These are phyloP conservation scores for Ectropis crepuscularia DNA, from an alignment of 2,888 invertebrate genomes.

Conservation along the genomic window DNA sequence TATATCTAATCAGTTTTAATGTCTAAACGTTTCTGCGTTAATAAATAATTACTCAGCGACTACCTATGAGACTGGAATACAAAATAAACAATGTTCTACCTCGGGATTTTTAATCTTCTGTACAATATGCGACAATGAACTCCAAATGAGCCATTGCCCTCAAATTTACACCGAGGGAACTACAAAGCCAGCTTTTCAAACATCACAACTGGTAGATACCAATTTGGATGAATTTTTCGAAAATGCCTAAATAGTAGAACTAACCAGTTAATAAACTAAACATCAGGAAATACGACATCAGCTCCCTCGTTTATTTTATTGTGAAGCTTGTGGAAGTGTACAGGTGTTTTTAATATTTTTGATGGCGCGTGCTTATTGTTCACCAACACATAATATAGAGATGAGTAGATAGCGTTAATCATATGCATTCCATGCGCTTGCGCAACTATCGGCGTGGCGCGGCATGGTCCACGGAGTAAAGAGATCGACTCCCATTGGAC, in stretches of 20 bases:
- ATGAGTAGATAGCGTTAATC: conserved; percentile 30
- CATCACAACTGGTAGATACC: conserved; percentile 33
- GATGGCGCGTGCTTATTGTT: conserved; percentile 32
- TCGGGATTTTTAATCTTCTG: not conserved
- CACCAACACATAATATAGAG: conserved; percentile 29
- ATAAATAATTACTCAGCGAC: too few species aligned
- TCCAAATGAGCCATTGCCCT: conserved; percentile 48
- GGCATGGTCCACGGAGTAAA: conserved; percentile 54
- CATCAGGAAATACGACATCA: too few species aligned
- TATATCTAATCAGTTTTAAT: too few species aligned
- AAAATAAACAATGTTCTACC: too few species aligned
- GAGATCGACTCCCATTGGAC: conserved; percentile 49
- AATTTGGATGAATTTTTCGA: too few species aligned
- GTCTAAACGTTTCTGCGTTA: too few species aligned
- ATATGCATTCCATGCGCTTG: conserved; percentile 49
- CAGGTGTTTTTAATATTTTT: conserved; percentile 48
- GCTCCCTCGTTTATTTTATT: too few species aligned
- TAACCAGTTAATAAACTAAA: too few species aligned
- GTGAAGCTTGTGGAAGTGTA: not conserved
- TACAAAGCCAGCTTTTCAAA: conserved; percentile 28
- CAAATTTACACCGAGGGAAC: conserved; percentile 46
- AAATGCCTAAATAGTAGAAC: too few species aligned
- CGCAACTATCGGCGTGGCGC: conserved; percentile 42
- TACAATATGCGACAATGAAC: conserved; percentile 34
- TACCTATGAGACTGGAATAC: too few species aligned